Conservation (phyloP, 2,113 vertebrate species). For the Protomyctophum bolini region DNA sequence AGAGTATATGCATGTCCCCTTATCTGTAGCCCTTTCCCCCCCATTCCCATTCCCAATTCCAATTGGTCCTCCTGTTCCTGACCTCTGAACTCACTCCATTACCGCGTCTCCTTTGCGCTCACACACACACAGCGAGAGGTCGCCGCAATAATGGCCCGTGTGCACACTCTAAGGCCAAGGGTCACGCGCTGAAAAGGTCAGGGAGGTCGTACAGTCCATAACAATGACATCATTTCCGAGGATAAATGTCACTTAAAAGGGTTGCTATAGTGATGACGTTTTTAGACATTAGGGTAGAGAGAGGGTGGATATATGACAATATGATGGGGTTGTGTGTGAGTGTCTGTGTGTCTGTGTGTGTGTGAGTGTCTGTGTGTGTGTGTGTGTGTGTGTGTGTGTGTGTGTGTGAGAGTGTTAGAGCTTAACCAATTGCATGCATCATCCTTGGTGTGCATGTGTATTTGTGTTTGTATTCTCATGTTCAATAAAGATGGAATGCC, state of each 20-base stretch:
- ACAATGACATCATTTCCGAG: conserved; percentile 51
- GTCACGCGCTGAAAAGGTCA: conserved; percentile 44
- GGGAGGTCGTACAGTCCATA: conserved; percentile 1
- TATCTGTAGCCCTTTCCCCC: not conserved
- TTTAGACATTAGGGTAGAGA: not conserved
- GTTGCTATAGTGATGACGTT: conserved; percentile 25
- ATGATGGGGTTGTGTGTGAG: not conserved
- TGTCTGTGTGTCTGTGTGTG: not conserved
- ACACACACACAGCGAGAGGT: not conserved
- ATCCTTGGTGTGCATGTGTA: not conserved
- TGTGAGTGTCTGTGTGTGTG: not conserved
- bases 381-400: not conserved
- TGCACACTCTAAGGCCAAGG: conserved; percentile 31
- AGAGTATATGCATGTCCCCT: not conserved
- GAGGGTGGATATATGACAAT: no score
- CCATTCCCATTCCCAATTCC: not conserved
- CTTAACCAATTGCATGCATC: not conserved
- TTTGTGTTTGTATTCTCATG: not conserved
- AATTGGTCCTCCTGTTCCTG: conserved; percentile 15
- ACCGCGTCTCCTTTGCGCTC: not conserved
- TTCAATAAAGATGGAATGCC: no score
- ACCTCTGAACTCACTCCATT: conserved; percentile 41
- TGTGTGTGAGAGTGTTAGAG: not conserved
- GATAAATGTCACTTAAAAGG: conserved; percentile 17
- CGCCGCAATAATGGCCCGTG: conserved; percentile 10